Evolutionary conservation across 2,797 vertebrate species (phyloP).

Genomic region (Crax fasciolata): DNA sequence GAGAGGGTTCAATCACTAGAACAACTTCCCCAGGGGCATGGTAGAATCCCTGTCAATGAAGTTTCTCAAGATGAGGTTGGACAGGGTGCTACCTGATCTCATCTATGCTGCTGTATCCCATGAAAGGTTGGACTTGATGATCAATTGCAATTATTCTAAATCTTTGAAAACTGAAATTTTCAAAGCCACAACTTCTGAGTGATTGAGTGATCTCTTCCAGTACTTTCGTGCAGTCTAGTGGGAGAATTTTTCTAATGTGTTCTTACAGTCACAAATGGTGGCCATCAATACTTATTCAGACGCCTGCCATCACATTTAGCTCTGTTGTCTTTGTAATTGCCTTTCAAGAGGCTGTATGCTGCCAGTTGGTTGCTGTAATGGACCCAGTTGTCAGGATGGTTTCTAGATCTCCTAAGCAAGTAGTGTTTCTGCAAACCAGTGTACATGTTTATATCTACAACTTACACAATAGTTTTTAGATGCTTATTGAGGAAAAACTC

Average conservation of each 20-base stretch:
- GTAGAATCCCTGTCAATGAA: background rate
- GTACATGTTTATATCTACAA: fast-evolving
- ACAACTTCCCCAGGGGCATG: too few relatives aligned
- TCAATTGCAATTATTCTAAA: background rate
- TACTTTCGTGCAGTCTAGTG: background rate
- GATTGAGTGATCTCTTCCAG: background rate
- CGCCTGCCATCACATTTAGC: background rate
- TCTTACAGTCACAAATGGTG: background rate
- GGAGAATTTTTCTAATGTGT: background rate
- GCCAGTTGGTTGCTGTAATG: background rate
- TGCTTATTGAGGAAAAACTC: background rate
- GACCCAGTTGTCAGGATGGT: background rate
- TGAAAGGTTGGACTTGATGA: background rate
- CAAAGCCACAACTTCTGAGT: background rate
- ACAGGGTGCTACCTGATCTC: background rate
- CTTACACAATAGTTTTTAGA: background rate
- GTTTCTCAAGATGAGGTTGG: background rate
- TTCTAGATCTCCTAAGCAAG: background rate
- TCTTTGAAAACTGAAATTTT: background rate
- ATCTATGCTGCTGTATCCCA: background rate
- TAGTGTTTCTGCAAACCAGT: background rate
- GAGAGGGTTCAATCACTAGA: background rate
- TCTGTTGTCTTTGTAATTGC: background rate
- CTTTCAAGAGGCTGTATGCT: background rate
- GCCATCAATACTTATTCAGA: background rate